Base-by-base conservation (phyloP, 1,140 invertebrate genomes). In the Geopemphigus sp. region DNA sequence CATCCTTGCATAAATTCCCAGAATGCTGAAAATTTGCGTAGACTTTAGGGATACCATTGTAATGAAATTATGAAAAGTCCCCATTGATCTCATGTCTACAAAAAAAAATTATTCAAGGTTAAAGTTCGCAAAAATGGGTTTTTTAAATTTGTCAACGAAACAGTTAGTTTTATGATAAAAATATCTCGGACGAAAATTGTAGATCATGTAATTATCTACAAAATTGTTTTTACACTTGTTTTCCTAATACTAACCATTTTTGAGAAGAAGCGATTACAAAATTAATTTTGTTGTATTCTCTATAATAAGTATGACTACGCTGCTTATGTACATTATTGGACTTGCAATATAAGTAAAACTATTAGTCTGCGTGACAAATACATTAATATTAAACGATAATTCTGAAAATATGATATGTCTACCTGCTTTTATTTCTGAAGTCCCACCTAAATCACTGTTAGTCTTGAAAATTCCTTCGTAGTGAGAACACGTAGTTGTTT, bases 261-360 rank as follows among this genome's bases (percentile, higher is more conserved):
- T 24, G 24, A 57, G 22, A 57, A 14, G 24, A 12, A 22, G 56
- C 24, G 22, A 12, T 57, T 57, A 22, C 22, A 57, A 57, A 57
- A 22, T 57, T 57, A 24, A 57, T 57, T 22, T 57, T 57, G 24
- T 57, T 26, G 26, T 66, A 66, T 66, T 66, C 45, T 66, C n/a
- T 66, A 66, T 66, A n/a, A 39, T 22, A 22, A 39, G 45, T n/a
- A 66, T 39, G 39, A 22, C 45, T 66, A n/a, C 22, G 45, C 19
- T 64, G 29, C 61, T 64, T 64, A 17, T 64, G 24, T 64, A 32
- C 29, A 64, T 26, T 64, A 66, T 66, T 66, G n/a, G n/a, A n/a
- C n/a, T n/a, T n/a, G n/a, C n/a, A n/a, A n/a, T n/a, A n/a, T n/a
- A n/a, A n/a, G n/a, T n/a, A n/a, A n/a, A n/a, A n/a, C n/a, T n/a